Base-by-base conservation (phyloP, 2,113 vertebrate genomes). In the Lamprotornis superbus region DNA sequence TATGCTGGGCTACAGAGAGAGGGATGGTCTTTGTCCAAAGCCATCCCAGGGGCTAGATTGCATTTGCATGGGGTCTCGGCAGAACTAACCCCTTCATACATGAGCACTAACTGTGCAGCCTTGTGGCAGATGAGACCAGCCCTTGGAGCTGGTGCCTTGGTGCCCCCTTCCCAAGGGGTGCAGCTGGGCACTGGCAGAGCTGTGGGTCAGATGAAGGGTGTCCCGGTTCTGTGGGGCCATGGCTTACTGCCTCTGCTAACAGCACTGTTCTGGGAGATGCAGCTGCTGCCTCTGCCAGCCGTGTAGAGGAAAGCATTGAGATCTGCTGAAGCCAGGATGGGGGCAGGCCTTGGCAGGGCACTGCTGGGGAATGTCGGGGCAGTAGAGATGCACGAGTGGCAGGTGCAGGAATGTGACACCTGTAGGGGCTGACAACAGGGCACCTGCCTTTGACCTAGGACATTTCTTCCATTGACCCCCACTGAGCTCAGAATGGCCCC, bases 11-110 rank as follows among this genome's bases (percentile, higher is more conserved):
- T 81, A 3, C 44, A 28, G 40, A 39, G 21, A 49, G 42, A 67
- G 70, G n/a, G 21, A 31, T 30, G 37, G 14, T 24, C 31, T 40
- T 52, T 27, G 28, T 35, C 56, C 90, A 37, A 35, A 56, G 30
- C 28, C 0, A 1, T 68, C 67, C 56, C 47, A 10, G 52, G 65
- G 42, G 23, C 30, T 1, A 3, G 12, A 10, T 1, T 46, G 37
- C 10, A 2, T 49, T 64, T 35, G 28, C 1, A 1, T 47, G 83
- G 46, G 15, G 13, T 39, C 37, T 56, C 40, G 52, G 75, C 52
- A 46, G 77, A 42, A 19, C 39, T 19, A 22, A 21, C 4, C 24
- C 23, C 46, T 30, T 56, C 55, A 1, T 9, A 37, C 65, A 9
- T 1, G 10, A 67, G 63, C 44, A 12, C 30, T 40, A 7, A 12